Evolutionary conservation across 2,888 invertebrate species (phyloP).

Genomic region (Netelia melanura): DNA sequence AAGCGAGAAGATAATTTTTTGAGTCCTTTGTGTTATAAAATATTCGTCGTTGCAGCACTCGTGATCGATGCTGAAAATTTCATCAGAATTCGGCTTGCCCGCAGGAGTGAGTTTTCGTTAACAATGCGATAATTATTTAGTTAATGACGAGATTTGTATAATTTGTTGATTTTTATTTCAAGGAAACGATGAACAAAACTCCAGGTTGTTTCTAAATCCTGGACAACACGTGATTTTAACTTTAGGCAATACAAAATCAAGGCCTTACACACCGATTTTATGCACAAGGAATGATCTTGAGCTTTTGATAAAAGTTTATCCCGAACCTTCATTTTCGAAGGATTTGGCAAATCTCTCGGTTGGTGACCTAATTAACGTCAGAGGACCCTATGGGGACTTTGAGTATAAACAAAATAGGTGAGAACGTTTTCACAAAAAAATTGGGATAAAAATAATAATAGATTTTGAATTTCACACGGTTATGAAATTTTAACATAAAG

Average conservation of each 20-base stretch:
- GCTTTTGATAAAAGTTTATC: slow-evolving; percentile 79
- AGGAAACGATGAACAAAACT: slow-evolving; percentile 52
- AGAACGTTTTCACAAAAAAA: slow-evolving; percentile 6
- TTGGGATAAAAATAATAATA: slow-evolving; percentile 16
- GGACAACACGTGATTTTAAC: slow-evolving; percentile 79
- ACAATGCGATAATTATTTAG: no score
- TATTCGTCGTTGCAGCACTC: slow-evolving; percentile 70
- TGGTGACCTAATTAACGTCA: slow-evolving; percentile 75
- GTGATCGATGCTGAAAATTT: slow-evolving; percentile 69
- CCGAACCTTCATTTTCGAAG: slow-evolving; percentile 76
- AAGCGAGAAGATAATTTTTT: slow-evolving; percentile 66
- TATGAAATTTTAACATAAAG: slow-evolving; percentile 68
- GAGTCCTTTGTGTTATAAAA: slow-evolving; percentile 70
- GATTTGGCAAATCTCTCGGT: slow-evolving; percentile 73
- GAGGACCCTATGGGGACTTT: slow-evolving; percentile 83
- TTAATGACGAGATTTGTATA: background rate
- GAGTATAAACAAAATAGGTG: slow-evolving; percentile 79
- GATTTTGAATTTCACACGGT: slow-evolving; percentile 6
- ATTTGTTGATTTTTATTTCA: slow-evolving; percentile 41
- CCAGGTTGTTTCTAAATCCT: slow-evolving; percentile 72
- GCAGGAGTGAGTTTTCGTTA: slow-evolving; percentile 68
- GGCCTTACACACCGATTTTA: slow-evolving; percentile 80
- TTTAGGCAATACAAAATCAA: slow-evolving; percentile 51
- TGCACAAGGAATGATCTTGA: slow-evolving; percentile 75
- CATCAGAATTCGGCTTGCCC: slow-evolving; percentile 71